Conservation (phyloP, 2,888 invertebrate species). For the Punctoribates punctum region DNA sequence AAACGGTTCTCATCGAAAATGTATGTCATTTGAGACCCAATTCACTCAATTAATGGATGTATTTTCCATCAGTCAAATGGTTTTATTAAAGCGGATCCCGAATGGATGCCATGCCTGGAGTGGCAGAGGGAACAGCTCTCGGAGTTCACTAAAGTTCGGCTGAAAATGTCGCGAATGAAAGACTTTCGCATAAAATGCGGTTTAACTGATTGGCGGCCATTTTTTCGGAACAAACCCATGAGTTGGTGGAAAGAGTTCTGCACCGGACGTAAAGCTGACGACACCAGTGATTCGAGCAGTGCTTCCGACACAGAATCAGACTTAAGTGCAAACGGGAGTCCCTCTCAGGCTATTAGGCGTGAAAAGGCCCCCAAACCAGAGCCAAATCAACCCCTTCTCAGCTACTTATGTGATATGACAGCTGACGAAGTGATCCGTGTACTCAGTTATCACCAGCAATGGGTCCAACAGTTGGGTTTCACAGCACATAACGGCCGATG, state of each 20-base stretch:
- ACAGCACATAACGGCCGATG: slow-evolving; percentile 35
- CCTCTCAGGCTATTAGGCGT: background rate
- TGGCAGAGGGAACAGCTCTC: slow-evolving; percentile 34
- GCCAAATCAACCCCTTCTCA: slow-evolving; percentile 31
- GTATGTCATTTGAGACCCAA: background rate
- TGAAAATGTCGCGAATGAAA: background rate
- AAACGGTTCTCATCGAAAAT: slow-evolving; percentile 6
- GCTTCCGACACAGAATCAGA: background rate
- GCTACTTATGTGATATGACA: slow-evolving; percentile 5
- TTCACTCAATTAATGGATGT: background rate
- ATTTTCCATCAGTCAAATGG: slow-evolving; percentile 6
- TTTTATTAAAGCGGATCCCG: slow-evolving; percentile 5
- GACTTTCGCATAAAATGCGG: background rate
- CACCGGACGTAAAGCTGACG: slow-evolving; percentile 3
- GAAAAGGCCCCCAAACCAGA: background rate
- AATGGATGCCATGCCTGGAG: slow-evolving; percentile 15
- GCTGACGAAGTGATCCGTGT: slow-evolving; percentile 10
- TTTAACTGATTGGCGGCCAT: background rate
- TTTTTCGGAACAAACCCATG: background rate
- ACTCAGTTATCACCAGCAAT: slow-evolving; percentile 36
- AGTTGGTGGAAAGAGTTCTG: slow-evolving; percentile 40
- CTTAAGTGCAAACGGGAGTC: background rate
- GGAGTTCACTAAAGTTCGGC: slow-evolving; percentile 16
- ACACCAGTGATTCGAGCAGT: slow-evolving; percentile 12
- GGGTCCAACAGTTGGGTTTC: slow-evolving; percentile 36